These are phyloP conservation scores for Huso huso DNA, from an alignment of 2,797 vertebrate species.

Conservation along the genomic window DNA sequence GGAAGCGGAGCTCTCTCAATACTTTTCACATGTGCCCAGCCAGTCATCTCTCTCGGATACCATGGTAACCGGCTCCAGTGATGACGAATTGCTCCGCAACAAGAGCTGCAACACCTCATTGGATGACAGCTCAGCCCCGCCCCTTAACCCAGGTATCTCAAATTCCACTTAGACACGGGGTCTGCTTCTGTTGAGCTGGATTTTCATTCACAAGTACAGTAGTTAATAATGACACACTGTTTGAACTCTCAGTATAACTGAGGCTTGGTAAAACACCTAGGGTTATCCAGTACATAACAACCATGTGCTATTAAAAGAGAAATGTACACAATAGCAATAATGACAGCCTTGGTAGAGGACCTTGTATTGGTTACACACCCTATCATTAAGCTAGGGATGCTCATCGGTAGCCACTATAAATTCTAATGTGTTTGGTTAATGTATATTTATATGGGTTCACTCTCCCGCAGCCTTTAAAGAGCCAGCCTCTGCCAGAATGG, in stretches of 20 bases:
- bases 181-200: neutral
- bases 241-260: neutral
- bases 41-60: slow-evolving; percentile 60
- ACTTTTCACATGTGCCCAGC: slow-evolving; percentile 58
- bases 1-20: slow-evolving; percentile 78
- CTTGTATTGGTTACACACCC: too few species aligned
- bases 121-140: slow-evolving; percentile 44
- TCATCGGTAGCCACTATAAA: neutral
- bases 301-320: too few species aligned
- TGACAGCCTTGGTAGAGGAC: too few species aligned
- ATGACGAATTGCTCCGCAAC: slow-evolving; percentile 60
- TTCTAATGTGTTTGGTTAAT: neutral
- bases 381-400: neutral
- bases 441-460: neutral
- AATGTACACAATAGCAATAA: too few species aligned
- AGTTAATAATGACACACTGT: neutral
- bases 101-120: slow-evolving; percentile 56
- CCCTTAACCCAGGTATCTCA: slow-evolving; percentile 42
- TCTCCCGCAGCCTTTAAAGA: slow-evolving; percentile 44
- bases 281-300: too few species aligned
- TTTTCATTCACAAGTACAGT: neutral
- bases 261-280: neutral
- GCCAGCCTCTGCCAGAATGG: slow-evolving; percentile 36
- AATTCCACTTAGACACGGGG: neutral
- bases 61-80: slow-evolving; percentile 47